These are phyloP conservation scores for Plagodis pulveraria DNA, from an alignment of 2,888 invertebrate genomes.

Conservation along the genomic window DNA sequence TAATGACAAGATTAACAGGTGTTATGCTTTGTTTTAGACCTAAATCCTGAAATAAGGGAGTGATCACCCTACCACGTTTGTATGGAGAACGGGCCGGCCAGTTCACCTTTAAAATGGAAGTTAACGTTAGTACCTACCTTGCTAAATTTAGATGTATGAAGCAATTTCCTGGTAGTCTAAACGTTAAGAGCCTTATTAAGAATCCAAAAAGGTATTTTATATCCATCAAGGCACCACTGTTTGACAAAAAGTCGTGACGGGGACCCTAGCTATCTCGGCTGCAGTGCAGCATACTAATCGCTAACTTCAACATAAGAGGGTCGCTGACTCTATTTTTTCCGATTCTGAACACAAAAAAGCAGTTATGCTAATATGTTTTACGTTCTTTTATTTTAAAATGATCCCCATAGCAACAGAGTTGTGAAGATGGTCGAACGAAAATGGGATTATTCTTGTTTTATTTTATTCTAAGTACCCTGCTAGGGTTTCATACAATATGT, in stretches of 20 bases:
- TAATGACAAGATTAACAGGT: too few relatives aligned
- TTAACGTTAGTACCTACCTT: too few relatives aligned
- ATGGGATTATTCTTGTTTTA: too few relatives aligned
- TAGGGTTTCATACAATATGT: too few relatives aligned
- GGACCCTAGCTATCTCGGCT: constrained; percentile 5
- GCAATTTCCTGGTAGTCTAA: constrained; percentile 34
- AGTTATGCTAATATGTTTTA: not conserved
- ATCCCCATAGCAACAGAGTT: not conserved
- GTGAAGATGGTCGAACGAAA: not conserved
- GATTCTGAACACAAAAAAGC: constrained; percentile 4
- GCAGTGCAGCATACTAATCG: constrained; percentile 30
- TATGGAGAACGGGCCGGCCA: too few relatives aligned
- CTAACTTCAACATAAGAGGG: constrained; percentile 2
- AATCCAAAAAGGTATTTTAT: constrained; percentile 35
- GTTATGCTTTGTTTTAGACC: too few relatives aligned
- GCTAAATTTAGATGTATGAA: too few relatives aligned
- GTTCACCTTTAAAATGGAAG: too few relatives aligned
- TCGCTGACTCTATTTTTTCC: constrained; percentile 2
- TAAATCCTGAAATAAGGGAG: too few relatives aligned
- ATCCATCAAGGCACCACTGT: constrained; percentile 11
- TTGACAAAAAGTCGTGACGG: constrained; percentile 18
- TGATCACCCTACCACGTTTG: too few relatives aligned
- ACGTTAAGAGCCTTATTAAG: constrained; percentile 31
- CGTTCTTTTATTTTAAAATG: not conserved
- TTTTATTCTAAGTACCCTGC: too few relatives aligned